A percentile compares a stretch with the other conserved stretches of the same genome.
phyloP scores from a whole-genome alignment of 2,888 invertebrate species.

The Noctua janthina region DNA sequence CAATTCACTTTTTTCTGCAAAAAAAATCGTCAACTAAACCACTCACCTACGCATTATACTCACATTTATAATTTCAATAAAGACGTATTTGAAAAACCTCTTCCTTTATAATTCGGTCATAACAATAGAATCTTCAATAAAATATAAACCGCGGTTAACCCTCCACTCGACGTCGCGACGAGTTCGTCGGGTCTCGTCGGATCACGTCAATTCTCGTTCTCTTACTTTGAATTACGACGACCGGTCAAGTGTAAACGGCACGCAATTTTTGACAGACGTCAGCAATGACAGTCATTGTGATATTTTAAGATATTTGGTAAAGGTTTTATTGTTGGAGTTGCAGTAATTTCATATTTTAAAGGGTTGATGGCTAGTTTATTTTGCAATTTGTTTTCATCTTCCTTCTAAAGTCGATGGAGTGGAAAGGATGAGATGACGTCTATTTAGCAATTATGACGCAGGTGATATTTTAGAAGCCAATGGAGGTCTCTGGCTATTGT shows the following conservation, averaged over 20 bases:
- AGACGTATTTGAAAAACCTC: conserved; percentile 14
- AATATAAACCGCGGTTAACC: conserved; percentile 12
- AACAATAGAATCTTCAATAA: conserved; percentile 43
- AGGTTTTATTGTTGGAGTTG: background rate
- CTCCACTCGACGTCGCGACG: conserved; percentile 66
- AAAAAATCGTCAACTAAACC: background rate
- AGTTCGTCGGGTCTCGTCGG: conserved; percentile 43
- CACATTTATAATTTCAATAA: conserved; percentile 35
- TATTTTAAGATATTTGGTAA: background rate
- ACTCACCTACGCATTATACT: conserved; percentile 22
- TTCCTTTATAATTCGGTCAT: conserved; percentile 11
- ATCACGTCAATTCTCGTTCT: conserved; percentile 20
- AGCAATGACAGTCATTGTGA: conserved; percentile 18
- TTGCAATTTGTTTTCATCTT: background rate
- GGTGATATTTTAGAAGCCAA: background rate
- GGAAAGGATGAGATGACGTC: background rate
- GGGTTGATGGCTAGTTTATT: background rate
- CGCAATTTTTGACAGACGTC: conserved; percentile 47
- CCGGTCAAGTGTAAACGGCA: conserved; percentile 59
- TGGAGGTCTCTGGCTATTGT: background rate
- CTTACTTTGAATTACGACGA: conserved; percentile 31
- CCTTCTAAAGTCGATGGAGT: background rate
- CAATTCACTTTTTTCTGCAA: background rate
- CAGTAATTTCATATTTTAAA: conserved; percentile 3
- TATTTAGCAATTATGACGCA: no score